Evolutionary conservation across 1,140 invertebrate genomes (phyloP).

Genomic region (Dermatophagoides farinae): DNA sequence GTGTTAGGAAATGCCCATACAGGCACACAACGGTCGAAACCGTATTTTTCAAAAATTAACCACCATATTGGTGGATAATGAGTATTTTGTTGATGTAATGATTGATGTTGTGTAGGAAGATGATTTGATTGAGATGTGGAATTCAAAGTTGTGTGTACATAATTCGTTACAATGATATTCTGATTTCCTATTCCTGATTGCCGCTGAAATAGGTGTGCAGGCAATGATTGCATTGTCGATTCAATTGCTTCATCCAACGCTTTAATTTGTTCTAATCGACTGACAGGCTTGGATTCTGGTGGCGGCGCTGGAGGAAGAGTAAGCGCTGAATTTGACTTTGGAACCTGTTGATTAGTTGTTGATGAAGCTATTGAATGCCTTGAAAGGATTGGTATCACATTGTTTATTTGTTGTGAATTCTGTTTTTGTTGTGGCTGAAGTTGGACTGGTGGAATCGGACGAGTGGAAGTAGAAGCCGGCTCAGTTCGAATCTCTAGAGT

Average conservation of each 20-base stretch:
- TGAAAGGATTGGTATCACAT: no score
- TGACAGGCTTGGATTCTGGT: no score
- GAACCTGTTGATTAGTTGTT: no score
- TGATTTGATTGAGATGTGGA: neutral
- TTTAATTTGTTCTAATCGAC: no score
- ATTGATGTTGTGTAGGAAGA: neutral
- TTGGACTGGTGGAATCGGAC: neutral
- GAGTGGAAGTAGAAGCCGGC: neutral
- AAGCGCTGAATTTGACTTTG: no score
- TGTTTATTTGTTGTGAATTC: no score
- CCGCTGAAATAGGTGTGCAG: neutral
- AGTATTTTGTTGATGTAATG: neutral
- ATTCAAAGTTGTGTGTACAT: neutral
- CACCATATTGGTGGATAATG: neutral
- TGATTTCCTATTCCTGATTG: neutral
- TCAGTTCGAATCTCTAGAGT: neutral
- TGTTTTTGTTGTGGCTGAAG: neutral
- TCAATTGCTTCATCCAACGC: neutral
- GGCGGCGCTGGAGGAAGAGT: no score
- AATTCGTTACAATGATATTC: neutral
- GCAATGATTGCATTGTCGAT: neutral
- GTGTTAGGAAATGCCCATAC: neutral
- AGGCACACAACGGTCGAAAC: neutral
- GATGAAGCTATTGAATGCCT: no score
- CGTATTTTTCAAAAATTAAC: constrained; percentile 2